phyloP scores from a whole-genome alignment of 1,140 invertebrate genomes.

The Sycophila sp. region DNA sequence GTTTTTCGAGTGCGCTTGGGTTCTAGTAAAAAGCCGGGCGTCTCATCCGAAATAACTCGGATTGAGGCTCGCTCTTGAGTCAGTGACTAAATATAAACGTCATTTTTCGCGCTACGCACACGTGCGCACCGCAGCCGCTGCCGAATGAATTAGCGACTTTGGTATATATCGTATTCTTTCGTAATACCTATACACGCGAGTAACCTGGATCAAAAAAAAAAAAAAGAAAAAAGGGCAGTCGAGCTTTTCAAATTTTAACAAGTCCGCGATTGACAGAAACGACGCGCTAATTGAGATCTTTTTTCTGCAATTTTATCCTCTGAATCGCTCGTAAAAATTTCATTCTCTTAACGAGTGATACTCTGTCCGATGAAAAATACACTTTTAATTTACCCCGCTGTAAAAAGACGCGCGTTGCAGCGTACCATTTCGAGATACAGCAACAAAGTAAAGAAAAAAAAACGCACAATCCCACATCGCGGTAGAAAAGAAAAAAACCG shows the following conservation, averaged over 20 bases:
- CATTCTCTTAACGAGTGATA: no score
- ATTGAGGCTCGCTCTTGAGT: conserved; percentile 36
- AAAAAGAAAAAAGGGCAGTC: not conserved
- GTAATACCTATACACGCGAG: not conserved
- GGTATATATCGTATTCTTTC: not conserved
- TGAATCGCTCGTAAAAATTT: not conserved
- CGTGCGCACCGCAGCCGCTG: conserved; percentile 7
- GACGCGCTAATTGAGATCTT: not conserved
- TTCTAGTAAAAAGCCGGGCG: no score
- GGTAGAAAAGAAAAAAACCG: no score
- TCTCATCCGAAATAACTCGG: conserved; percentile 41
- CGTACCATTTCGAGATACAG: no score
- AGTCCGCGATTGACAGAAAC: not conserved
- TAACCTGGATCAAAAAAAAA: not conserved
- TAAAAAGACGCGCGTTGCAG: no score
- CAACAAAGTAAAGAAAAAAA: no score
- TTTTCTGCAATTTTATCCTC: not conserved
- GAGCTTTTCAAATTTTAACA: not conserved
- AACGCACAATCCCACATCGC: no score
- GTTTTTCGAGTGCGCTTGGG: no score
- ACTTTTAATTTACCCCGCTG: no score
- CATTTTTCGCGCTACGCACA: conserved; percentile 32
- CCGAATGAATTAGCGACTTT: conserved; percentile 8
- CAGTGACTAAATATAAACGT: conserved; percentile 49
- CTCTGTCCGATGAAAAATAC: no score